Base-by-base conservation (phyloP, 1,140 invertebrate genomes). In the Idris sp. region DNA sequence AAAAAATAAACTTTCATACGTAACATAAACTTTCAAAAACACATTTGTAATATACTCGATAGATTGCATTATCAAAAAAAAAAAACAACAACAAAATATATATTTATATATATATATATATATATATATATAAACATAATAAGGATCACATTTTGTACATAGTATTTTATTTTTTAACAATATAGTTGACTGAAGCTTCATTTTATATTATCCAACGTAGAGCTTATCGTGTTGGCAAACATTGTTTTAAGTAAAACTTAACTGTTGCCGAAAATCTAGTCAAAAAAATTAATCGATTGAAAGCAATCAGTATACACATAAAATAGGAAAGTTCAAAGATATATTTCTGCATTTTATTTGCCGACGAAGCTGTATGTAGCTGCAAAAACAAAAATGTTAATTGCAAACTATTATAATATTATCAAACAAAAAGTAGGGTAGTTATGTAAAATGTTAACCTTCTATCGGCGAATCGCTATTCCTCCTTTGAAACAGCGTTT, bases 381-480 rank as follows among this genome's bases (percentile, higher is more conserved):
- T 19, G 19, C n/a, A 19, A 44, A 35, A 11, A 10, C n/a, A 43
- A 15, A 30, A 43, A 33, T 22, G 6, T 3, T 31, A 40, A 40
- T 40, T 9, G 2, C 35, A 16, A 36, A 59, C 19, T 38, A 36
- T 18, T 18, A 62, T 62, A 38, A 62, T 49, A 43, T 25, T 43
- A 43, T 43, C 18, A 64, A 40, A 15, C 41, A 62, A 53, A 65
- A 28, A 46, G 30, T 44, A 46, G 40, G n/a, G 7, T 46, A 65
- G 30, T 65, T 54, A 46, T 44, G 44, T 65, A 36, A 35, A 65
- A 53, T 28, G 40, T 65, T n/a, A n/a, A n/a, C n/a, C n/a, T n/a
- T n/a, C n/a, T n/a, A n/a, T n/a, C n/a, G n/a, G n/a, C n/a, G n/a
- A n/a, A n/a, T n/a, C n/a, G n/a, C n/a, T n/a, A n/a, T n/a, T n/a